Base-by-base conservation (phyloP, 2,113 vertebrate species). In the Amia ocellicauda region DNA sequence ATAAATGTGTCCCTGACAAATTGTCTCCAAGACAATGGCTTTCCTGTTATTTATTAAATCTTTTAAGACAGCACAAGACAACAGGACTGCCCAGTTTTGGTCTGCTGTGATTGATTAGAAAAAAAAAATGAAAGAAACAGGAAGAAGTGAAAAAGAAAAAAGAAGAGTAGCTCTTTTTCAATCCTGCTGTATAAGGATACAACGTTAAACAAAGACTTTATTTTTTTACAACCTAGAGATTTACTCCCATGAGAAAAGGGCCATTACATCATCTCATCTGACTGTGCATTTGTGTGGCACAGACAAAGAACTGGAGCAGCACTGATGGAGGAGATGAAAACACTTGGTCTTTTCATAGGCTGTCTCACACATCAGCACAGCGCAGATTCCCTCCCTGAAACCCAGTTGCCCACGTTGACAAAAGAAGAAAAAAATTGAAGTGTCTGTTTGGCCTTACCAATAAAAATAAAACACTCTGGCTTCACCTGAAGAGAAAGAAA, bases 181-280 rank as follows among this genome's bases (percentile, higher is more conserved):
- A n/a, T 62, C 70, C 69, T 67, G 72, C 78, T 80, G 75, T 74
- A 71, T 80, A 81, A 76, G 80, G 85, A 81, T 74, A 83, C 81
- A 82, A 72, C 72, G 84, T 83, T 72, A 78, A 80, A 89, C 87
- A 89, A 89, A 87, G 86, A 86, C 85, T 78, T 87, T 88, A 85
- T 88, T 84, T 86, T 86, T 83, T 73, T 74, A 57, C 77, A 77
- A 76, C 81, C 87, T 84, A 89, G 88, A 86, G 83, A 74, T 88
- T 87, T 84, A 76, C 80, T 87, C 83, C 85, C 86, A 85, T 83
- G 86, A 88, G 85, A 85, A 87, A 81, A 83, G 83, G 79, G 79
- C 64, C 76, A 79, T 89, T 86, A 89, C 87, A 88, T 89, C 86
- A 89, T 86, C 78, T 85, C 80, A 74, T 84, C 82, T 88, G 85